A percentile compares a stretch with the other conserved stretches of the same genome.
Evolutionary conservation across 2,888 invertebrate genomes (phyloP).

Genomic region (Oscheius sp.): DNA sequence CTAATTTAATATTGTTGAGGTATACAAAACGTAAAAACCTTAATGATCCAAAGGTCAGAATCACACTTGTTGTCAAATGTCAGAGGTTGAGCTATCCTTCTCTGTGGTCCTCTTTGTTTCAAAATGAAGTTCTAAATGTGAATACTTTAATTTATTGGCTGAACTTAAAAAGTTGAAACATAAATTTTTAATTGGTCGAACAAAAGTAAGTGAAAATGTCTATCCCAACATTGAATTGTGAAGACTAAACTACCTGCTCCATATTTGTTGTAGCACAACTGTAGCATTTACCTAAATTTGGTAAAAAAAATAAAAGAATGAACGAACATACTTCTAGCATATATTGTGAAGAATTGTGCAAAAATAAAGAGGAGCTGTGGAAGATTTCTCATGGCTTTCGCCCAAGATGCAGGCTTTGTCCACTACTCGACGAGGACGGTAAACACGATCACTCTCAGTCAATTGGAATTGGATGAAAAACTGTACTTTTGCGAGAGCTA

Average conservation of each 20-base stretch:
- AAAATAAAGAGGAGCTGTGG: constrained; percentile 4
- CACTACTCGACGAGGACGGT: constrained; percentile 14
- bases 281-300: constrained; percentile 66
- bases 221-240: constrained; percentile 3
- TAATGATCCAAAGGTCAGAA: constrained; percentile 65
- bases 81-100: constrained; percentile 58
- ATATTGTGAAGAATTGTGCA: neutral
- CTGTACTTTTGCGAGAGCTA: constrained; percentile 14
- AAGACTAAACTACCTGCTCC: constrained; percentile 51
- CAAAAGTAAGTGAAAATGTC: no score
- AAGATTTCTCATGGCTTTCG: constrained; percentile 18
- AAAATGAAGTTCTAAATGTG: constrained; percentile 66
- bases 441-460: constrained; percentile 24
- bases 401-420: constrained; percentile 5
- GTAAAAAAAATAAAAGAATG: neutral
- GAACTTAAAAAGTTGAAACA: no score
- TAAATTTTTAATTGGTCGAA: no score
- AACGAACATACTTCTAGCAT: constrained; percentile 8
- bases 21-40: constrained; percentile 28
- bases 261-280: constrained; percentile 71
- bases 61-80: constrained; percentile 69
- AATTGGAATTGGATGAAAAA: neutral
- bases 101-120: constrained; percentile 64
- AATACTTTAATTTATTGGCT: constrained; percentile 3
- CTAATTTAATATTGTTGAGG: constrained; percentile 18